Percentiles rank a stretch among this genome's conserved stretches.
phyloP scores from a whole-genome alignment of 2,888 invertebrate genomes.

The Octodonta nipae region DNA sequence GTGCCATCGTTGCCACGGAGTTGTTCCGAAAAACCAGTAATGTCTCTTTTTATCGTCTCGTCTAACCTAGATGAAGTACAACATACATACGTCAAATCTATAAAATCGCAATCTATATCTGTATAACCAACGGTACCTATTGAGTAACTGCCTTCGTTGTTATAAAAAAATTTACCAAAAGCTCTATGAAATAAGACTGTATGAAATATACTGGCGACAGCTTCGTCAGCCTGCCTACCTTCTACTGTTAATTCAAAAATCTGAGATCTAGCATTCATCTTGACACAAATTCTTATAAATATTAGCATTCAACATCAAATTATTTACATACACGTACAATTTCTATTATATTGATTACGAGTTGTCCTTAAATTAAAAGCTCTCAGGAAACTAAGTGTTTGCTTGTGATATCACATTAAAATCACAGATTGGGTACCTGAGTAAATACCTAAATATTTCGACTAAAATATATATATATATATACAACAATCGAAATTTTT shows the following conservation, averaged over 20 bases:
- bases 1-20: constrained; percentile 59
- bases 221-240: constrained; percentile 84
- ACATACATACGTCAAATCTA: constrained; percentile 94
- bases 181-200: constrained; percentile 83
- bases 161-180: constrained; percentile 86
- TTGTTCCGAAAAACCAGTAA: constrained; percentile 65
- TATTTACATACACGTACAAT: constrained; percentile 1
- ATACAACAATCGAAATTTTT: too few species aligned
- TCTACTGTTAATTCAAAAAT: constrained; percentile 74
- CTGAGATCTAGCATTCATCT: constrained; percentile 70
- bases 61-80: constrained; percentile 73
- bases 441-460: constrained; percentile 6
- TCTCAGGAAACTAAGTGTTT: constrained; percentile 13
- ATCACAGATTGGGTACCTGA: constrained; percentile 15
- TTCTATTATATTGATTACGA: neutral
- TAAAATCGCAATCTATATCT: constrained; percentile 94
- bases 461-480: too few species aligned
- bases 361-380: constrained; percentile 3
- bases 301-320: constrained; percentile 3
- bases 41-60: constrained; percentile 58
- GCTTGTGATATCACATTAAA: constrained; percentile 14
- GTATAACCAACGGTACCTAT: constrained; percentile 91
- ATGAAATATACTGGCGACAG: constrained; percentile 81
- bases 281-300: constrained; percentile 16
- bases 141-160: constrained; percentile 85